Conservation (phyloP, 2,888 invertebrate genomes). For the Drosophila anomalipes region DNA sequence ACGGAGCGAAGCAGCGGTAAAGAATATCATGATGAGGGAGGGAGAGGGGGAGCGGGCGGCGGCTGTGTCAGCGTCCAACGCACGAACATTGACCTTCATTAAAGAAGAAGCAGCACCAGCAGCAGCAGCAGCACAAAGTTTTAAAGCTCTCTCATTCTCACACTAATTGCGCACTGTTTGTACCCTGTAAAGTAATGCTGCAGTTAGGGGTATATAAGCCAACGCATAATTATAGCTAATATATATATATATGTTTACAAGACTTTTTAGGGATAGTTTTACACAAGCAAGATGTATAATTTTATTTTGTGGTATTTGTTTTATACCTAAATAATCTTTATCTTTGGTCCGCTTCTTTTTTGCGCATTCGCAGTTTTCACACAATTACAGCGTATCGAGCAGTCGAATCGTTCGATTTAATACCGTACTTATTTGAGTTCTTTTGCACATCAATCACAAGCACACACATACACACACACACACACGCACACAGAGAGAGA, state of each 20-base stretch:
- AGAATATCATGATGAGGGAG: conserved; percentile 29
- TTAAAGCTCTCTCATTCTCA: conserved; percentile 48
- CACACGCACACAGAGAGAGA: background rate
- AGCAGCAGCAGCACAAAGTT: conserved; percentile 31
- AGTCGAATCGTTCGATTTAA: background rate
- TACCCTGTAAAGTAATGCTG: conserved; percentile 6
- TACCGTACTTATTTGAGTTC: conserved; percentile 3
- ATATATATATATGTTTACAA: background rate
- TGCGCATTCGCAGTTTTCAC: too few species aligned
- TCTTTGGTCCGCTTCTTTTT: background rate
- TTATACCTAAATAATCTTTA: background rate
- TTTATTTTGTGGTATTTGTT: background rate
- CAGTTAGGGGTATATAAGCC: background rate
- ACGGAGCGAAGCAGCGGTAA: conserved; percentile 51
- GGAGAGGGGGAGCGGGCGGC: background rate
- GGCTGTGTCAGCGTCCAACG: conserved; percentile 51
- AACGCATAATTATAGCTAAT: background rate
- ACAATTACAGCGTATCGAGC: conserved; percentile 11
- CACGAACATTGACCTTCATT: conserved; percentile 83
- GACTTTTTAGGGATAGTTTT: background rate
- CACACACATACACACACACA: conserved; percentile 4
- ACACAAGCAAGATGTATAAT: background rate
- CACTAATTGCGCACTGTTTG: conserved; percentile 48
- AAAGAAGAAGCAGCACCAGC: conserved; percentile 57
- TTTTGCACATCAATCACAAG: conserved; percentile 40